These are phyloP conservation scores for Hipposideros armiger DNA, from an alignment of 2,113 vertebrate genomes.

Conservation along the genomic window DNA sequence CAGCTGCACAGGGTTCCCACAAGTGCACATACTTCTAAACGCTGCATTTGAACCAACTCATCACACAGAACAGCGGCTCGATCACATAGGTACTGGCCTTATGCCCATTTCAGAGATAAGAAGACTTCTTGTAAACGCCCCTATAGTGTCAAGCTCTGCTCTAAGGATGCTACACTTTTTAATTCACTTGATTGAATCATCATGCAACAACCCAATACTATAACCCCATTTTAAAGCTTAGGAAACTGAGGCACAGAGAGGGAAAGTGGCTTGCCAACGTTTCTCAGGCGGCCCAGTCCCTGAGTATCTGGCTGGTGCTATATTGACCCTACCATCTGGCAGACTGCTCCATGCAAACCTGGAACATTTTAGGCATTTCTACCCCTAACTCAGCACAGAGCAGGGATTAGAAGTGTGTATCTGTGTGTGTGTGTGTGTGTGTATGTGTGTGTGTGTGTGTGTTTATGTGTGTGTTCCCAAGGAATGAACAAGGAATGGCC, in stretches of 20 bases:
- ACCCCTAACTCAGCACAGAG: background rate
- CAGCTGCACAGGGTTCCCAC: fast-evolving
- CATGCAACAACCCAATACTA: background rate
- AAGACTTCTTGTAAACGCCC: background rate
- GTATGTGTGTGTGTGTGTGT: background rate
- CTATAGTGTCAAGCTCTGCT: fast-evolving
- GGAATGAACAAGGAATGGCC: background rate
- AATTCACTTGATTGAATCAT: background rate
- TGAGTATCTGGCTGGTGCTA: fast-evolving
- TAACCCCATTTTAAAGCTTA: background rate
- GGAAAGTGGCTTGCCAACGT: background rate
- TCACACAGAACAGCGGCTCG: fast-evolving
- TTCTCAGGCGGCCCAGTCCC: background rate
- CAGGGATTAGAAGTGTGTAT: background rate
- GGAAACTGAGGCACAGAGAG: background rate
- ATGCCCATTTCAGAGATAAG: fast-evolving
- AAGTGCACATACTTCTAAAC: fast-evolving
- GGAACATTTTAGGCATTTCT: background rate
- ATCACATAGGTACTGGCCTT: fast-evolving
- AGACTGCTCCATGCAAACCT: background rate
- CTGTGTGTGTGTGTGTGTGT: background rate
- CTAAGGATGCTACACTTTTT: background rate
- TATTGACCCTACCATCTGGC: background rate
- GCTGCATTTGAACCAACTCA: fast-evolving
- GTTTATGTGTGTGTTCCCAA: background rate